A percentile compares a stretch with the other conserved stretches of the same genome.
Evolutionary conservation across 2,113 vertebrate species (phyloP).

Genomic region (Hemiscyllium ocellatum): DNA sequence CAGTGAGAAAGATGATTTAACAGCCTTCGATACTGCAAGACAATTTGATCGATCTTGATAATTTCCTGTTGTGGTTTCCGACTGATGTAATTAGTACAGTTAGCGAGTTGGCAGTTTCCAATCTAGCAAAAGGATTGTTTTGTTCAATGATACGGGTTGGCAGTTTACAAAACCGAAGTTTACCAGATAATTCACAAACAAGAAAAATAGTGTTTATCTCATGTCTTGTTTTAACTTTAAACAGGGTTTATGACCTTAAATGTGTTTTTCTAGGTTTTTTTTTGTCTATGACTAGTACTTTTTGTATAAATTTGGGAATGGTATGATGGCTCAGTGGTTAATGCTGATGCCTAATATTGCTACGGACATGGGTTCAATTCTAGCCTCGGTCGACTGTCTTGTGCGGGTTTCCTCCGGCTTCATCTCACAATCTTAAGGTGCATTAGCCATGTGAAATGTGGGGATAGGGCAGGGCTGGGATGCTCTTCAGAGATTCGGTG

Average conservation of each 20-base stretch:
- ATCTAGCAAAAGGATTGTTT: background rate
- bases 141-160: background rate
- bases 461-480: no score
- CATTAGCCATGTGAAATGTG: no score
- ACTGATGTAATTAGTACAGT: background rate
- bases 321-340: no score
- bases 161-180: background rate
- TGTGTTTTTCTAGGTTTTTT: background rate
- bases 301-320: background rate
- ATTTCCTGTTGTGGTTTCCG: background rate
- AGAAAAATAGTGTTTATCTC: background rate
- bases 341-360: no score
- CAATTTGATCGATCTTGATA: background rate
- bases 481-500: no score
- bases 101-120: background rate
- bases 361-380: no score
- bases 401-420: no score
- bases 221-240: background rate
- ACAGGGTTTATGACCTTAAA: background rate
- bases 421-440: no score
- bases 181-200: background rate
- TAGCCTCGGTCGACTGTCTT: no score
- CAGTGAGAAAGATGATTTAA: background rate
- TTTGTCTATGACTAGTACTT: background rate
- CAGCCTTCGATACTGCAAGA: no score